Conservation (phyloP, 2,888 invertebrate genomes). For the Uloborus plumipes region DNA sequence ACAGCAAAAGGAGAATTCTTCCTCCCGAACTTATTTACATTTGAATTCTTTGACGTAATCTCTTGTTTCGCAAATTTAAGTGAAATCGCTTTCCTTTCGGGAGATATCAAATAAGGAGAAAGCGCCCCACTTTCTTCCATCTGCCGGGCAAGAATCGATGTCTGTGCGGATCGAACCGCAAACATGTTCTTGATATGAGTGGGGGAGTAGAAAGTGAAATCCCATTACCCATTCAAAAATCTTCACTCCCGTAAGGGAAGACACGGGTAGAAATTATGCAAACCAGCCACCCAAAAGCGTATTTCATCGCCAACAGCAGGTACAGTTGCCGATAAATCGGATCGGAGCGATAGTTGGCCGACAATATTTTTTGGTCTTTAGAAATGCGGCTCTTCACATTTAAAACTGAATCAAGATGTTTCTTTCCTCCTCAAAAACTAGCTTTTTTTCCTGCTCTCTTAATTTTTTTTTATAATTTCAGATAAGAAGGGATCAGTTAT, state of each 20-base stretch:
- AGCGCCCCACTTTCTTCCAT: conserved; percentile 26
- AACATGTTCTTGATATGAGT: conserved; percentile 32
- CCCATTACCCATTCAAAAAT: conserved; percentile 41
- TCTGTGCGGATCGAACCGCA: conserved; percentile 42
- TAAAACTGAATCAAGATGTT: no score
- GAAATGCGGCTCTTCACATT: no score
- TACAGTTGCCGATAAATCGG: conserved; percentile 49
- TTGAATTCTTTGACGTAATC: no score
- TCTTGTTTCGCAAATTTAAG: no score
- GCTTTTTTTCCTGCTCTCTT: no score
- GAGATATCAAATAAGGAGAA: no score
- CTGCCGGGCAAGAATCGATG: conserved; percentile 39
- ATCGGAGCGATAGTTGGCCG: conserved; percentile 50
- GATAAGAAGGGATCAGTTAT: no score
- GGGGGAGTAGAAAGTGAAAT: conserved; percentile 28
- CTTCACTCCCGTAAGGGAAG: conserved; percentile 19
- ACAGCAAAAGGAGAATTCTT: no score
- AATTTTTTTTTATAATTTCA: no score
- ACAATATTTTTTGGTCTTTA: conserved; percentile 37
- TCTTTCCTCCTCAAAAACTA: no score
- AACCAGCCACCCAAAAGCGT: conserved; percentile 59
- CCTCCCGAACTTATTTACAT: no score
- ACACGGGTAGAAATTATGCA: conserved; percentile 58
- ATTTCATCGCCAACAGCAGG: conserved; percentile 59
- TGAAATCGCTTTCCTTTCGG: no score